phyloP scores from a whole-genome alignment of 1,140 invertebrate species.

The Caenorhabditis latens region DNA sequence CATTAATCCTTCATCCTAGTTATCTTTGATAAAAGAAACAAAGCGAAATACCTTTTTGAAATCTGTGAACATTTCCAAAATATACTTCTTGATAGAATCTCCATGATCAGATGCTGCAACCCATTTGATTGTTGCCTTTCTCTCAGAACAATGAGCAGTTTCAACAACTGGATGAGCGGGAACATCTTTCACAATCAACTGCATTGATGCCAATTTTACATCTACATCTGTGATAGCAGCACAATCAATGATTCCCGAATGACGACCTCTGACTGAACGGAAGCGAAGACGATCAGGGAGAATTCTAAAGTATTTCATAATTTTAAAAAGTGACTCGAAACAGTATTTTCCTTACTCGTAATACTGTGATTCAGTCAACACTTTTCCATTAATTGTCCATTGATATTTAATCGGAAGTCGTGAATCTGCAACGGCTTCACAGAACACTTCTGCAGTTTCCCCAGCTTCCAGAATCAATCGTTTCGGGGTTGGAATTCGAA shows the following conservation, averaged over 20 bases:
- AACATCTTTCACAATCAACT: slow-evolving; percentile 82
- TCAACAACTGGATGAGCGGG: slow-evolving; percentile 88
- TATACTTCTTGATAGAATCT: slow-evolving; percentile 90
- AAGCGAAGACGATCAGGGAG: slow-evolving; percentile 83
- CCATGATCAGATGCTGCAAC: slow-evolving; percentile 91
- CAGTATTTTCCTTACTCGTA: slow-evolving; percentile 32
- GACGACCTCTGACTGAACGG: slow-evolving; percentile 90
- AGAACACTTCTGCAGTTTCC: slow-evolving; percentile 90
- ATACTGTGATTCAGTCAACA: slow-evolving; percentile 84
- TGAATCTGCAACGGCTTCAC: slow-evolving; percentile 89
- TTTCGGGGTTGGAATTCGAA: slow-evolving; percentile 81
- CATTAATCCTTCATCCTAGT: background rate
- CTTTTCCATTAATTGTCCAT: slow-evolving; percentile 88
- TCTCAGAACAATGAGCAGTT: slow-evolving; percentile 83
- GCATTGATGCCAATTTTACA: slow-evolving; percentile 84
- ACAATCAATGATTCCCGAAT: slow-evolving; percentile 95
- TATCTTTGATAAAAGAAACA: background rate
- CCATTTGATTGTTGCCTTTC: slow-evolving; percentile 87
- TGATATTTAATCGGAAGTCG: slow-evolving; percentile 86
- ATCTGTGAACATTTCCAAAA: slow-evolving; percentile 92
- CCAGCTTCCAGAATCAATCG: slow-evolving; percentile 91
- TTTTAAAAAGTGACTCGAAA: slow-evolving; percentile 79
- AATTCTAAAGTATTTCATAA: slow-evolving; percentile 82
- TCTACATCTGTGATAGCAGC: slow-evolving; percentile 92
- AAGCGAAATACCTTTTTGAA: slow-evolving; percentile 80